Conservation (phyloP, 2,797 vertebrate species). For the Centroberyx gerrardi region DNA sequence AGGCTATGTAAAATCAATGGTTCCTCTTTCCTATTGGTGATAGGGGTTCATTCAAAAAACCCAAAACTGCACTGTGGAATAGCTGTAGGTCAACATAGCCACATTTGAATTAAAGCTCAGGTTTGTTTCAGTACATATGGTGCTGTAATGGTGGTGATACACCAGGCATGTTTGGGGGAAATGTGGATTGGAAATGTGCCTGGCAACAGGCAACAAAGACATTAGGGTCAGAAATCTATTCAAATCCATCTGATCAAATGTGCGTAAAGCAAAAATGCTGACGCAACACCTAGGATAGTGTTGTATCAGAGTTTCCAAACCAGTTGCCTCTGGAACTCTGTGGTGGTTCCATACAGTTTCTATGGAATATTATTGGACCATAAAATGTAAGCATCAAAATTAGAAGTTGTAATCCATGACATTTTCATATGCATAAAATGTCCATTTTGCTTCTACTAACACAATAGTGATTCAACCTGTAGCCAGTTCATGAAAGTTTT, state of each 20-base stretch:
- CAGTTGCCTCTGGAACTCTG: conserved; percentile 11
- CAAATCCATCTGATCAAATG: conserved; percentile 12
- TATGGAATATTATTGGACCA: no score
- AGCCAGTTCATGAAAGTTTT: no score
- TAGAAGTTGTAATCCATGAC: no score
- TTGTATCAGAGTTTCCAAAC: conserved; percentile 13
- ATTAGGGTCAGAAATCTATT: conserved; percentile 5
- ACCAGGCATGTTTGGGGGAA: background rate
- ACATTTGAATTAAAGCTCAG: background rate
- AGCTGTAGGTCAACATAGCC: no score
- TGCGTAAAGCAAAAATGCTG: conserved; percentile 35
- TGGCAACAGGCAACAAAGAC: background rate
- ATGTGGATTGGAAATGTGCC: background rate
- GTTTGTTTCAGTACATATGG: background rate
- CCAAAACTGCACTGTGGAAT: background rate
- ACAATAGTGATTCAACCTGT: no score
- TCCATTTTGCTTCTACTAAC: no score
- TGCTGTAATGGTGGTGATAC: no score
- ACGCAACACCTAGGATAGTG: conserved; percentile 43
- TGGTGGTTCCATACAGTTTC: background rate
- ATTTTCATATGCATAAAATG: no score
- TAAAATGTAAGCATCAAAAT: background rate
- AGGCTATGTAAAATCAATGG: conserved; percentile 19
- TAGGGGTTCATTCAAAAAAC: background rate
- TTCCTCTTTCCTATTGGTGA: conserved; percentile 36